phyloP scores from a whole-genome alignment of 2,888 invertebrate genomes.

The Cheilosia grossa region DNA sequence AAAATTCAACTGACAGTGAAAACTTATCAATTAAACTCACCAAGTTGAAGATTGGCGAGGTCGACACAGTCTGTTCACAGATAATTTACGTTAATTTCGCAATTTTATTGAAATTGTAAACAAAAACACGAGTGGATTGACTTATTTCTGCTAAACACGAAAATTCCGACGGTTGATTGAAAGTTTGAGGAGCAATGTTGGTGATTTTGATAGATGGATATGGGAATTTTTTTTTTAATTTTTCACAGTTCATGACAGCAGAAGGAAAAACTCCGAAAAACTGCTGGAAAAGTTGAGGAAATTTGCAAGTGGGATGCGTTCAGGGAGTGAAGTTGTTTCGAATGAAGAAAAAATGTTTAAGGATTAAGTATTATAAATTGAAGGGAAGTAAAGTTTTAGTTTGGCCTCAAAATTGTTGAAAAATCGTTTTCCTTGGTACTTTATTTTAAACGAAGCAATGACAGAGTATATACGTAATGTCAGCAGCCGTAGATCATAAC shows the following conservation, averaged over 20 bases:
- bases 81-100: slow-evolving; percentile 13
- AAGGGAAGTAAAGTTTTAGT: no score
- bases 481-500: no score
- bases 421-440: no score
- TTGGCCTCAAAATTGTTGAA: no score
- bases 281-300: slow-evolving; percentile 16
- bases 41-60: slow-evolving; percentile 11
- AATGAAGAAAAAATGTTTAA: no score
- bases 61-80: not conserved
- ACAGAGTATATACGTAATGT: no score
- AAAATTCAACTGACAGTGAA: slow-evolving; percentile 33
- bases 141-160: slow-evolving; percentile 48
- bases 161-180: slow-evolving; percentile 52
- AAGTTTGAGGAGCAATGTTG: slow-evolving; percentile 45
- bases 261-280: slow-evolving; percentile 11
- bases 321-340: not conserved
- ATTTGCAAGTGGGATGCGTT: slow-evolving; percentile 15
- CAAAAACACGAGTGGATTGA: slow-evolving; percentile 55
- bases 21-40: slow-evolving; percentile 67
- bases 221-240: slow-evolving; percentile 1
- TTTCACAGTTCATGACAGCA: slow-evolving; percentile 8
- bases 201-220: slow-evolving; percentile 23
- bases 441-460: no score
- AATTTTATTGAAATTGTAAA: slow-evolving; percentile 52
- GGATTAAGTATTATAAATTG: no score